Evolutionary conservation across 2,797 vertebrate genomes (phyloP).

Genomic region (Xiphophorus birchmanni): DNA sequence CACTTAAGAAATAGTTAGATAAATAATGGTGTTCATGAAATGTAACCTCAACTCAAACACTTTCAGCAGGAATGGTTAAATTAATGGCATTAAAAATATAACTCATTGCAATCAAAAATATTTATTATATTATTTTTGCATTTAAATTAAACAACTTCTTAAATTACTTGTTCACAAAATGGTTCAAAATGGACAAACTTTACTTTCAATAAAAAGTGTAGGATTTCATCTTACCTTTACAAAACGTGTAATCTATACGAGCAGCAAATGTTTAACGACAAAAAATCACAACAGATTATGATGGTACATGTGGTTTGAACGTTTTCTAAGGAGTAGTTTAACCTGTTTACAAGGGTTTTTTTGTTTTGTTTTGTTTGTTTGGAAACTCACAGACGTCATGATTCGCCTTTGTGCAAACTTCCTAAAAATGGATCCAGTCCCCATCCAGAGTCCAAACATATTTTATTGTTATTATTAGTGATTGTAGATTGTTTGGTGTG

Average conservation of each 20-base stretch:
- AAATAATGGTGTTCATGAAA: not conserved
- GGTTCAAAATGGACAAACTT: not conserved
- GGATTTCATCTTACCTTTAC: not conserved
- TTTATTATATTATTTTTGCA: not conserved
- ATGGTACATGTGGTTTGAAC: not conserved
- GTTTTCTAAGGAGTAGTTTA: not conserved
- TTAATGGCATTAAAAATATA: not conserved
- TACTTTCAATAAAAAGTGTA: not conserved
- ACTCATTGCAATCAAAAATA: not conserved
- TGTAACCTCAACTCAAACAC: not conserved
- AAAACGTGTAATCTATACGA: no score
- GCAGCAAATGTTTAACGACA: no score
- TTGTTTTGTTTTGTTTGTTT: not conserved
- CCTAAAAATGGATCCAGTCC: not conserved
- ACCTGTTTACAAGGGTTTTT: not conserved
- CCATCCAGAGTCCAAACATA: not conserved
- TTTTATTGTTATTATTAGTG: not conserved
- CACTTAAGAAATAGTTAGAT: not conserved
- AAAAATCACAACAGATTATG: not conserved
- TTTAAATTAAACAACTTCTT: no score
- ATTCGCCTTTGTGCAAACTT: not conserved
- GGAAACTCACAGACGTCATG: not conserved
- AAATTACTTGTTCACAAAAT: not conserved
- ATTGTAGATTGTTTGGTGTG: not conserved
- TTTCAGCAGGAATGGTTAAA: not conserved